phyloP scores from a whole-genome alignment of 2,113 vertebrate genomes.

The Mesocricetus auratus region DNA sequence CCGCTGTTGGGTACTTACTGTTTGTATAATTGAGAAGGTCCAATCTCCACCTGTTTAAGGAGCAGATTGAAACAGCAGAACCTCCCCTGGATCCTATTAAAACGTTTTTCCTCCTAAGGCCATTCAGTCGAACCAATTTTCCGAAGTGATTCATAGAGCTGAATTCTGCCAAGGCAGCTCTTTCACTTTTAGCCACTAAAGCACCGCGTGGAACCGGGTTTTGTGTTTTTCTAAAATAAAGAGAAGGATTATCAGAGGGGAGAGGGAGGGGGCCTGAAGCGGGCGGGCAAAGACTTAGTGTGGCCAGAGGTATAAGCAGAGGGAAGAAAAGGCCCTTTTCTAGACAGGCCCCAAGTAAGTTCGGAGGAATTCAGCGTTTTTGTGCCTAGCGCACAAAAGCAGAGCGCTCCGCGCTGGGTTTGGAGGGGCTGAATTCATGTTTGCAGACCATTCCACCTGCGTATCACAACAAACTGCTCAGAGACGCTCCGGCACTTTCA shows the following conservation, averaged over 20 bases:
- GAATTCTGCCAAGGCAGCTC: slow-evolving; percentile 90
- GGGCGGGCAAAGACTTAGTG: slow-evolving; percentile 91
- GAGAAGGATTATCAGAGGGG: slow-evolving; percentile 93
- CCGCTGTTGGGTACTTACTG: slow-evolving; percentile 88
- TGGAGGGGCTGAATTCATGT: slow-evolving; percentile 91
- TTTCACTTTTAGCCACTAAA: slow-evolving; percentile 96
- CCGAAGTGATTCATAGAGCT: slow-evolving; percentile 92
- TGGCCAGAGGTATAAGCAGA: slow-evolving; percentile 91
- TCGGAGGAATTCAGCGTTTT: slow-evolving; percentile 94
- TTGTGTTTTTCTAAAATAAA: slow-evolving; percentile 95
- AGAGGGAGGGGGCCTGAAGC: slow-evolving; percentile 87
- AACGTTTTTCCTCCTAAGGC: slow-evolving; percentile 91
- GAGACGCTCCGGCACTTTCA: slow-evolving; percentile 83
- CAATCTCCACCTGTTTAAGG: slow-evolving; percentile 94
- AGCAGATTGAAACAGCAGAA: slow-evolving; percentile 89
- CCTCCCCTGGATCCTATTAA: slow-evolving; percentile 93
- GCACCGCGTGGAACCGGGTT: slow-evolving; percentile 97
- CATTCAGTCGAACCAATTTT: slow-evolving; percentile 94
- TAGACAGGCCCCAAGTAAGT: slow-evolving; percentile 90
- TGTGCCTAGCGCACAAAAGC: slow-evolving; percentile 90
- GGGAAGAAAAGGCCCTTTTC: slow-evolving; percentile 92
- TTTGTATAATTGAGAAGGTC: slow-evolving; percentile 91
- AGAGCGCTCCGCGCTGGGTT: slow-evolving; percentile 86
- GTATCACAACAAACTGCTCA: slow-evolving; percentile 89
- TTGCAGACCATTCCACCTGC: slow-evolving; percentile 94